Evolutionary conservation across 2,113 vertebrate species (phyloP).

Genomic region (Sapayoa aenigma): DNA sequence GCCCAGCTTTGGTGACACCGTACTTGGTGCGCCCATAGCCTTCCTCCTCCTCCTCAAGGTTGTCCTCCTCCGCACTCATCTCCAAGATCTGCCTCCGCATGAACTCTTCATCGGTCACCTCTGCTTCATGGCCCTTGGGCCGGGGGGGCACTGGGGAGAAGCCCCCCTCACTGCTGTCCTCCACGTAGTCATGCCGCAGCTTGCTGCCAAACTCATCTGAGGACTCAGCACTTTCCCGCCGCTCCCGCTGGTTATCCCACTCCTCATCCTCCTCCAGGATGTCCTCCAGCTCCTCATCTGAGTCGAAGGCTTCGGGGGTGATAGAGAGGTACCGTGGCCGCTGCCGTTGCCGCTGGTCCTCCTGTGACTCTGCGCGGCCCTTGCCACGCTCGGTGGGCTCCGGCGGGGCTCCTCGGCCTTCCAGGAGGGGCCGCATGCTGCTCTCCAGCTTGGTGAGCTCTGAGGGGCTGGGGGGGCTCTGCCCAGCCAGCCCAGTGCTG

Average conservation of each 20-base stretch:
- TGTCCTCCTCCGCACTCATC: slow-evolving; percentile 98
- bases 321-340: slow-evolving; percentile 92
- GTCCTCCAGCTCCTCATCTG: slow-evolving; percentile 90
- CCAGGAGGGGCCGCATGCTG: slow-evolving; percentile 86
- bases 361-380: slow-evolving; percentile 62
- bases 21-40: slow-evolving; percentile 70
- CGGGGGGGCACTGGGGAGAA: slow-evolving; percentile 86
- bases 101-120: slow-evolving; percentile 90
- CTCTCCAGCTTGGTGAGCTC: slow-evolving; percentile 93
- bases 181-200: slow-evolving; percentile 92
- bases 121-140: slow-evolving; percentile 79
- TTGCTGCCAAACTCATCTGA: slow-evolving; percentile 95
- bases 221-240: slow-evolving; percentile 81
- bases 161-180: slow-evolving; percentile 95
- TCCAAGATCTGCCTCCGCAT: slow-evolving; percentile 97
- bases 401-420: slow-evolving; percentile 73
- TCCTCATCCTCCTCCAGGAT: slow-evolving; percentile 92
- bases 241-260: slow-evolving; percentile 83
- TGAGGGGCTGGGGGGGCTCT: slow-evolving; percentile 84
- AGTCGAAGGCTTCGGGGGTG: slow-evolving; percentile 86
- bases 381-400: slow-evolving; percentile 56
- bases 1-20: slow-evolving; percentile 74
- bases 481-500: slow-evolving; percentile 79
- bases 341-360: slow-evolving; percentile 82
- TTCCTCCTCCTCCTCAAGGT: slow-evolving; percentile 83